Percentiles rank a stretch among this genome's conserved stretches.
These are phyloP conservation scores for Alca torda DNA, from an alignment of 2,797 vertebrate species.

Conservation along the genomic window DNA sequence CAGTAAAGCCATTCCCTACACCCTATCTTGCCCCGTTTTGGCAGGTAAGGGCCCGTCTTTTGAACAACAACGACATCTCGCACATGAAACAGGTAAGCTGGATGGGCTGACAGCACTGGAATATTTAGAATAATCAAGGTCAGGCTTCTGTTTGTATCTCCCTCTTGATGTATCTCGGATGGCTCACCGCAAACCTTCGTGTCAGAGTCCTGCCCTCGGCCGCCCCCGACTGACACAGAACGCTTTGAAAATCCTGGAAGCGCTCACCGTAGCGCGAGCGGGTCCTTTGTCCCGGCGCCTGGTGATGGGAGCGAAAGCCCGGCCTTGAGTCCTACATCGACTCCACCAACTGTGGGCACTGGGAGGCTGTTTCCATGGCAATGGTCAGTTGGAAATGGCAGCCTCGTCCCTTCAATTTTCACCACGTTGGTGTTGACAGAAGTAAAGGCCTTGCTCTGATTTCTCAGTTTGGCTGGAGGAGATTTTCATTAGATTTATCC, in stretches of 20 bases:
- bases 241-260: background rate
- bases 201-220: background rate
- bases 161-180: rapidly evolving
- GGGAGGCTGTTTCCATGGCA: constrained; percentile 68
- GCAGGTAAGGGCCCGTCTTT: background rate
- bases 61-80: background rate
- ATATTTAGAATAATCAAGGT: background rate
- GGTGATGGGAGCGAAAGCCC: background rate
- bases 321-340: background rate
- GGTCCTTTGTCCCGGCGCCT: background rate
- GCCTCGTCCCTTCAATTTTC: constrained; percentile 46
- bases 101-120: background rate
- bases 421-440: constrained; percentile 43
- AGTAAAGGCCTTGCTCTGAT: constrained; percentile 56
- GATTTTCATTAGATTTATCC: constrained; percentile 58
- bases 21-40: rapidly evolving
- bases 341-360: constrained; percentile 37
- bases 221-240: background rate
- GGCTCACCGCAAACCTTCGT: background rate
- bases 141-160: background rate
- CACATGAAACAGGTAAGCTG: rapidly evolving
- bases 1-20: background rate
- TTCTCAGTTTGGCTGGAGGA: constrained; percentile 44
- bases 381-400: constrained; percentile 70
- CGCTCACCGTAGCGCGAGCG: rapidly evolving